Evolutionary conservation across 2,888 invertebrate genomes (phyloP).

Genomic region (Drosophila vallismaia): DNA sequence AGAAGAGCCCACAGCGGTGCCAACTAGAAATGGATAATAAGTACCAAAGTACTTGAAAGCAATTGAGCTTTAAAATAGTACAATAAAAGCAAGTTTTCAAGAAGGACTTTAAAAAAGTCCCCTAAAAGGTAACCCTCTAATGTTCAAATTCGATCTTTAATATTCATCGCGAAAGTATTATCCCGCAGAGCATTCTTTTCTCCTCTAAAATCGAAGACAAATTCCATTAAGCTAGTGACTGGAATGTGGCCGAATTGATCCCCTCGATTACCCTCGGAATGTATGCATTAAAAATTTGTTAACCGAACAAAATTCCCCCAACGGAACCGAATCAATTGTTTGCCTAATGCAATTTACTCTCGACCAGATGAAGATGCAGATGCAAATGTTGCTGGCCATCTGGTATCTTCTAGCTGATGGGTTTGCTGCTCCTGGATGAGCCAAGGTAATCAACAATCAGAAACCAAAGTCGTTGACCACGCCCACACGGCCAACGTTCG

Average conservation of each 20-base stretch:
- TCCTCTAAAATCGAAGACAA: neutral
- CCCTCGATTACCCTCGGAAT: slow-evolving; percentile 13
- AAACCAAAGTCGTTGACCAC: slow-evolving; percentile 49
- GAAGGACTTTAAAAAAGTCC: too few relatives aligned
- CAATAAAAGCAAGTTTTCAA: too few relatives aligned
- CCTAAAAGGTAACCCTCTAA: too few relatives aligned
- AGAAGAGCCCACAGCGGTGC: neutral
- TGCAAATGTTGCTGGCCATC: slow-evolving; percentile 9
- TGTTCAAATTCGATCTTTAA: too few relatives aligned
- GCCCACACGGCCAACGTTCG: slow-evolving; percentile 16
- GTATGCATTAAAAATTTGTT: slow-evolving; percentile 53
- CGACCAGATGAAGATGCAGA: slow-evolving; percentile 12
- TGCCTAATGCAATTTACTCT: slow-evolving; percentile 65
- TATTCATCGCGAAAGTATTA: too few relatives aligned
- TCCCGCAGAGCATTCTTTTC: too few relatives aligned
- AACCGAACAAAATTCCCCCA: slow-evolving; percentile 22
- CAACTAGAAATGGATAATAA: neutral
- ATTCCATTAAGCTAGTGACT: slow-evolving; percentile 42
- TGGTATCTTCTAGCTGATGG: neutral
- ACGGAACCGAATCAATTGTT: slow-evolving; percentile 54
- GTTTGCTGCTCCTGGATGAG: slow-evolving; percentile 8
- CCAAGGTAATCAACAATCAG: slow-evolving; percentile 64
- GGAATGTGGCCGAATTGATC: slow-evolving; percentile 11
- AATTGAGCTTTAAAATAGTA: neutral
- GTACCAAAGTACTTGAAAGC: neutral